These are phyloP conservation scores for Pyralis farinalis DNA, from an alignment of 2,888 invertebrate species.

Conservation along the genomic window DNA sequence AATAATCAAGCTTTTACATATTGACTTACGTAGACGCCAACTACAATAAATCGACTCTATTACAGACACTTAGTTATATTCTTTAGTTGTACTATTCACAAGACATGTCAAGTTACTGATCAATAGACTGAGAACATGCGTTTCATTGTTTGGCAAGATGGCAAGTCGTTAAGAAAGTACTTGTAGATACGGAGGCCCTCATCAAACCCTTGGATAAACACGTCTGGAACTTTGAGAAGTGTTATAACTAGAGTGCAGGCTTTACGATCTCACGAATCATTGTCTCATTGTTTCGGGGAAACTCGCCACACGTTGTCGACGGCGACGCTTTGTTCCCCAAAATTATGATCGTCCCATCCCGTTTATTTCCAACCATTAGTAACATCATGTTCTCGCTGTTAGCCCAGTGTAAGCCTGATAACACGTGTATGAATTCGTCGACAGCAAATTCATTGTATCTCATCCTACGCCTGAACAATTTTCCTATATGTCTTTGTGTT, in stretches of 20 bases:
- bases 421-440: constrained; percentile 23
- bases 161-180: constrained; percentile 11
- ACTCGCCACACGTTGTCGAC: constrained; percentile 58
- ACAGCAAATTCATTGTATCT: neutral
- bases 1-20: too few species aligned
- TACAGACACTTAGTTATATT: too few species aligned
- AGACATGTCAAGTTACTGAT: neutral
- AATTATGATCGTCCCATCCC: constrained; percentile 65
- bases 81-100: too few species aligned
- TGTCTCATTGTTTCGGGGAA: constrained; percentile 65
- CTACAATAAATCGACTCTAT: too few species aligned
- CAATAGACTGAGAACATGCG: neutral
- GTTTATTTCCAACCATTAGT: constrained; percentile 62
- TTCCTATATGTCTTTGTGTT: neutral
- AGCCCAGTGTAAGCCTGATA: constrained; percentile 39
- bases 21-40: too few species aligned
- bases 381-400: constrained; percentile 57
- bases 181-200: constrained; percentile 31
- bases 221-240: constrained; percentile 53
- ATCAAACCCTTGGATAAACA: constrained; percentile 43
- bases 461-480: neutral
- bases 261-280: constrained; percentile 66
- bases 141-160: constrained; percentile 12
- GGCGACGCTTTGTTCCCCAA: constrained; percentile 57
- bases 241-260: constrained; percentile 45